A percentile compares a stretch with the other conserved stretches of the same genome.
phyloP scores from a whole-genome alignment of 2,797 vertebrate genomes.

The Momotus momota region DNA sequence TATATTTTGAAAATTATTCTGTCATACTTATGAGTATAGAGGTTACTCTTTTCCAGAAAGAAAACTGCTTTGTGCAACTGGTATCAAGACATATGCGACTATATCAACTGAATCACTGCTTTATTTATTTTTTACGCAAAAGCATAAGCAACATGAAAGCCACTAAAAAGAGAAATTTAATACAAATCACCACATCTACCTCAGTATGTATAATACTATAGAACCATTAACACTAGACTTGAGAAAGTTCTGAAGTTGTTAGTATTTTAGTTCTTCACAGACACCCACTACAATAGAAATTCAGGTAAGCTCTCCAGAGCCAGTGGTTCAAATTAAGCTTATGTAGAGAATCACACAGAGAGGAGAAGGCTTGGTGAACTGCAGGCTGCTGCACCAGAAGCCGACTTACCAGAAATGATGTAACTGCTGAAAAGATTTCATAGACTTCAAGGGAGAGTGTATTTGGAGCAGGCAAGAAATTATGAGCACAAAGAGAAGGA shows the following conservation, averaged over 20 bases:
- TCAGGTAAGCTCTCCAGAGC: neutral
- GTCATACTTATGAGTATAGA: neutral
- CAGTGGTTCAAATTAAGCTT: neutral
- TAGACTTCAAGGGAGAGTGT: neutral
- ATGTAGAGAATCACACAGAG: rapidly evolving
- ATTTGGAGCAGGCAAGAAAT: neutral
- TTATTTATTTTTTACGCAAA: neutral
- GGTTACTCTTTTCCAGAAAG: neutral
- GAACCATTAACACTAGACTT: neutral
- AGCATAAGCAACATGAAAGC: neutral
- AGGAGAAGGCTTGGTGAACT: neutral
- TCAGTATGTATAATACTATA: neutral
- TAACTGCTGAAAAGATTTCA: neutral
- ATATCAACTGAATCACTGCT: neutral
- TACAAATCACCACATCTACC: neutral
- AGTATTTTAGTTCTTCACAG: neutral
- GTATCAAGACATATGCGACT: neutral
- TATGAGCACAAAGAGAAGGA: neutral
- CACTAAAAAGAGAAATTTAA: neutral
- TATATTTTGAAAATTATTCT: neutral
- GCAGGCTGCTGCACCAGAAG: neutral
- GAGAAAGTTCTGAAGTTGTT: neutral
- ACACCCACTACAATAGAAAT: neutral
- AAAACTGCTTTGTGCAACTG: neutral
- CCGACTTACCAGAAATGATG: neutral